These are phyloP conservation scores for Himantopus leucocephalus DNA, from an alignment of 2,113 vertebrate genomes.

Conservation along the genomic window DNA sequence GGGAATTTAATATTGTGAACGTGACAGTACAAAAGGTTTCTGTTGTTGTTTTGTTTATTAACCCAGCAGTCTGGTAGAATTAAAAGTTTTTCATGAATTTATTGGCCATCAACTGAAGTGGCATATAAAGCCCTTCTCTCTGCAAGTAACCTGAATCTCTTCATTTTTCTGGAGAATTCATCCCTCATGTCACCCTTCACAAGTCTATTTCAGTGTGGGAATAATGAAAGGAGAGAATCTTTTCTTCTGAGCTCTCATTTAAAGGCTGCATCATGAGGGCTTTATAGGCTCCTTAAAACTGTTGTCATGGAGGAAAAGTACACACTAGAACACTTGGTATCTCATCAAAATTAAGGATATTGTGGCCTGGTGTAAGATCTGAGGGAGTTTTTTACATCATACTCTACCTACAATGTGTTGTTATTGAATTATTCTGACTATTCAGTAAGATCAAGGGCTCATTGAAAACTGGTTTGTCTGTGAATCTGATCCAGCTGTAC, in stretches of 20 bases:
- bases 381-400: not conserved
- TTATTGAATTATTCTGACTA: not conserved
- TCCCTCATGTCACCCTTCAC: not conserved
- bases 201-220: not conserved
- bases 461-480: not conserved
- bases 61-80: not conserved
- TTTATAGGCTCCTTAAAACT: not conserved
- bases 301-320: not conserved
- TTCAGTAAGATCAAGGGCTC: not conserved
- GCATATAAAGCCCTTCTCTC: not conserved
- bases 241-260: not conserved
- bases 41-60: not conserved
- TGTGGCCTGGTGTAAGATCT: not conserved
- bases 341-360: not conserved
- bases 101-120: not conserved
- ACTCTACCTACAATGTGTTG: not conserved
- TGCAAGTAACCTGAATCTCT: not conserved
- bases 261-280: not conserved
- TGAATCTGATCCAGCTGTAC: not conserved
- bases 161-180: not conserved
- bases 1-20: not conserved
- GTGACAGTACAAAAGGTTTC: not conserved
- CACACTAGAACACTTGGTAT: not conserved
- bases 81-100: not conserved
- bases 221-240: not conserved